Evolutionary conservation across 2,113 vertebrate species (phyloP), one percentile per base, ranked within the genome.

Genomic region (Ellobius talpinus): DNA sequence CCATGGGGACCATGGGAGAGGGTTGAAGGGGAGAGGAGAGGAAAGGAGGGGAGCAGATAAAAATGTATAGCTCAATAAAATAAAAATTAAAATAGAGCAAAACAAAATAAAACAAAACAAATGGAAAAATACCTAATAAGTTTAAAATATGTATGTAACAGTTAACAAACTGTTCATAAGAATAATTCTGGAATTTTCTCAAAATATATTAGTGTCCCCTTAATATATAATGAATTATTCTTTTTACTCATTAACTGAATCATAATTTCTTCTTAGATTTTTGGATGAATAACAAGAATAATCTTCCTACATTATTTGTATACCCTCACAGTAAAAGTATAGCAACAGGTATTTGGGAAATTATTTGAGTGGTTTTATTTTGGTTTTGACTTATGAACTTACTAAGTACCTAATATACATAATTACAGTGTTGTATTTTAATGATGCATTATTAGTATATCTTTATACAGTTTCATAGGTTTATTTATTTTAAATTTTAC

Each of bases 381-480:
- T 42, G 17, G 12, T 90, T 84, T 89, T 87, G 88, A 66, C 21
- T 87, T 45, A 1, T 78, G 74, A 55, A 36, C 31, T 58, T 82
- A 52, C 52, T 55, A 39, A n/a, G n/a, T 24, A 31, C 14, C 24
- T 85, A 87, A 1, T 3, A 29, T 52, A 93, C 76, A 94, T 70
- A 78, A 84, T 52, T 52, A 1, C 0, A 82, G 8, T 36, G 24
- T 0, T 3, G 9, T 3, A 45, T 42, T n/a, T 81, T 26, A 92
- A 96, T 93, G 50, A 39, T 68, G 58, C 10, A 52, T 90, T 73
- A 93, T 89, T 94, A 97, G 68, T 23, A 58, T 21, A 89, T 73
- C 45, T 1, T 88, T 76, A 68, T 68, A 89, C 58, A 26, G 16
- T 85, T 31, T 65, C 31, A 65, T 45, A 45, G 26, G 14, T 82